Conservation (phyloP, 2,113 vertebrate species). For the Spea multiplicata region DNA sequence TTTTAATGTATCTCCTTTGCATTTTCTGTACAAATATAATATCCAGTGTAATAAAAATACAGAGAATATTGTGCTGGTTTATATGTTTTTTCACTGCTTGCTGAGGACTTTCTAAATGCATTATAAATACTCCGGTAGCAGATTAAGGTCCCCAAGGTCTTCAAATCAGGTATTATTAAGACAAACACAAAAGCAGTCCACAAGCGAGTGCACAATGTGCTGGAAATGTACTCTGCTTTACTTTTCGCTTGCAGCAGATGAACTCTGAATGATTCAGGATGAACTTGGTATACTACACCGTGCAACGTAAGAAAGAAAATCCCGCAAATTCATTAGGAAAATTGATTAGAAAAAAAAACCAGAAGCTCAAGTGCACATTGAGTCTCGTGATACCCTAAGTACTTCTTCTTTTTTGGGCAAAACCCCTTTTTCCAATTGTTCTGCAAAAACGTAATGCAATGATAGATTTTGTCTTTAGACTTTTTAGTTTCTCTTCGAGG, state of each 20-base stretch:
- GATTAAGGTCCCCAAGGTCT: background rate
- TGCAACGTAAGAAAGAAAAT: slow-evolving; percentile 19
- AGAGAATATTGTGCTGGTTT: no score
- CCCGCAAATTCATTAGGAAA: slow-evolving; percentile 18
- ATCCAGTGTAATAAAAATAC: no score
- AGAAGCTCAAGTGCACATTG: slow-evolving; percentile 43
- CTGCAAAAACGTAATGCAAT: background rate
- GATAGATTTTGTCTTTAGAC: background rate
- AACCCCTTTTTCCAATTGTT: slow-evolving; percentile 12
- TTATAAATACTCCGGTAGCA: background rate
- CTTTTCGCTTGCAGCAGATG: background rate
- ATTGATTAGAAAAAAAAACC: slow-evolving; percentile 54
- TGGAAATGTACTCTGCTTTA: background rate
- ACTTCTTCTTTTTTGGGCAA: slow-evolving; percentile 17
- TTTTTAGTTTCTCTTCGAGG: background rate
- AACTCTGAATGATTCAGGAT: slow-evolving; percentile 12
- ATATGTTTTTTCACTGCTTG: background rate
- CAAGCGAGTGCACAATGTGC: background rate
- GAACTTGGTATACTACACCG: slow-evolving; percentile 8
- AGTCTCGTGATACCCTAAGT: background rate
- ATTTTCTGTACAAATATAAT: no score
- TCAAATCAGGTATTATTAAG: background rate
- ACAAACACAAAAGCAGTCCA: background rate
- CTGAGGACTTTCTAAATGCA: background rate
- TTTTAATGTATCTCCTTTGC: no score